Percentiles rank a stretch among this genome's conserved stretches.
phyloP scores from a whole-genome alignment of 1,140 invertebrate species.

The Rhopalosiphum padi region DNA sequence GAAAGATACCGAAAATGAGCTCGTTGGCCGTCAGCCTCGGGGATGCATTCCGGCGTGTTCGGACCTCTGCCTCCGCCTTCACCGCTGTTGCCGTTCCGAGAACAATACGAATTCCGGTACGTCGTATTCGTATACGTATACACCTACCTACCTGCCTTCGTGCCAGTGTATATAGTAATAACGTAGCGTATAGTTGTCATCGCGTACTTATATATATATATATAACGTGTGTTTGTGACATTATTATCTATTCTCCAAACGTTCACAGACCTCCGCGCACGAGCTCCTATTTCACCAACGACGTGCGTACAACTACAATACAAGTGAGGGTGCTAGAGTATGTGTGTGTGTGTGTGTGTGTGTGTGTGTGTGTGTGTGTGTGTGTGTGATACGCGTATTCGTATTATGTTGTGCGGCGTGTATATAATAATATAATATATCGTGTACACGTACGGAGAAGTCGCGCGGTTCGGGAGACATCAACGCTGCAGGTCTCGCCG shows the following conservation, averaged over 20 bases:
- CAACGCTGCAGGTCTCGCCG: neutral
- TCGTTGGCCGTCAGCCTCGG: neutral
- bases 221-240: slow-evolving; percentile 33
- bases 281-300: neutral
- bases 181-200: neutral
- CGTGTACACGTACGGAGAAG: neutral
- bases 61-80: neutral
- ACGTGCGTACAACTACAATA: neutral
- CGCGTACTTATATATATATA: too few species aligned
- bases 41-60: slow-evolving; percentile 47
- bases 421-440: neutral
- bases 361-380: too few species aligned
- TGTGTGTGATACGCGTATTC: neutral
- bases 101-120: slow-evolving; percentile 57
- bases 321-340: neutral
- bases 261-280: slow-evolving; percentile 23
- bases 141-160: neutral
- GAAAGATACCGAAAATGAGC: neutral
- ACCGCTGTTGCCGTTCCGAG: neutral
- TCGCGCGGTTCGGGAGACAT: neutral
- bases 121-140: neutral
- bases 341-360: neutral
- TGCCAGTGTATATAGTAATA: neutral
- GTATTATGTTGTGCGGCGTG: neutral
- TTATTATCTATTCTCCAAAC: slow-evolving; percentile 46